A percentile compares a stretch with the other conserved stretches of the same genome.
Evolutionary conservation across 53 echinoderm and acorn worm species (phyloP).

Genomic region (Temnopleurus reevesii): DNA sequence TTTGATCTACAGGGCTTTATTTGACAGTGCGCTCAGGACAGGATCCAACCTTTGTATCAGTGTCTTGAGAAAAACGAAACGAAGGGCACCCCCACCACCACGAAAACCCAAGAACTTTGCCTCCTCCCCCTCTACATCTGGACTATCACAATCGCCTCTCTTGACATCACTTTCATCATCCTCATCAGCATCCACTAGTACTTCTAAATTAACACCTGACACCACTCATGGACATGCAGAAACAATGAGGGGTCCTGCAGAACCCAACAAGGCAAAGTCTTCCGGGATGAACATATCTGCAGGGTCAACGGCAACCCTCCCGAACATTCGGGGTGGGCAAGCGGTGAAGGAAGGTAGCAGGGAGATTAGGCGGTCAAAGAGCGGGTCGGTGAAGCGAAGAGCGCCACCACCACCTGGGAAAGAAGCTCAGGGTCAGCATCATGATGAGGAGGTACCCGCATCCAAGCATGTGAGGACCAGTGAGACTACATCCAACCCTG

Average conservation of each 20-base stretch:
- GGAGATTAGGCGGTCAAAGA: constrained; percentile 51
- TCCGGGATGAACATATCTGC: neutral
- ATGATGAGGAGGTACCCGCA: constrained; percentile 52
- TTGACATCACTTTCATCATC: constrained; percentile 17
- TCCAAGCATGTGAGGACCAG: constrained; percentile 61
- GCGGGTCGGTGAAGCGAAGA: constrained; percentile 33
- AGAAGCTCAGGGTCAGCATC: neutral
- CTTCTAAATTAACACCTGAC: constrained; percentile 3
- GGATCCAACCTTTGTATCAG: constrained; percentile 82
- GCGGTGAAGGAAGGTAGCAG: constrained; percentile 34
- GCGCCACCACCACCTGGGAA: constrained; percentile 38
- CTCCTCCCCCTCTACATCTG: neutral
- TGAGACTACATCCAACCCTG: constrained; percentile 55
- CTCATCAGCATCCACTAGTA: constrained; percentile 2
- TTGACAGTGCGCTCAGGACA: constrained; percentile 89
- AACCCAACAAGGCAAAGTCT: neutral
- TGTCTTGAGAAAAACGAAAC: constrained; percentile 90
- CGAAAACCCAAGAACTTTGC: constrained; percentile 48
- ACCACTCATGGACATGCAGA: constrained; percentile 3
- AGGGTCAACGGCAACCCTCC: constrained; percentile 9
- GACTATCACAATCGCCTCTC: neutral
- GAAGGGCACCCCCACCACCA: constrained; percentile 91
- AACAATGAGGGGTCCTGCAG: constrained; percentile 34
- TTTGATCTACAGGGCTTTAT: constrained; percentile 69
- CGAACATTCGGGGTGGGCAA: neutral